Percentiles rank a stretch among this genome's conserved stretches.
These are phyloP conservation scores for Busseola fusca DNA, from an alignment of 2,888 invertebrate genomes.

Conservation along the genomic window DNA sequence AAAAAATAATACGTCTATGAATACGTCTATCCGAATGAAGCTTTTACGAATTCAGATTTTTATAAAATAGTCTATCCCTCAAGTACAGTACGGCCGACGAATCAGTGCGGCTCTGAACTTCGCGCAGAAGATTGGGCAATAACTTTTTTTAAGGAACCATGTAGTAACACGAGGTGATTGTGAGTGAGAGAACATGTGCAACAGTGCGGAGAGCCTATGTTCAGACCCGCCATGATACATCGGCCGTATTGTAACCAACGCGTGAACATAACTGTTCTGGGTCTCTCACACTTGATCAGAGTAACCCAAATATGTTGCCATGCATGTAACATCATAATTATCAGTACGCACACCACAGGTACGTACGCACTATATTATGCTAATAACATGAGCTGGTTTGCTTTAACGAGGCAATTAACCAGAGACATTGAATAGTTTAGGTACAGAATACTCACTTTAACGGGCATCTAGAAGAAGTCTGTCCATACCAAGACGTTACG, in stretches of 20 bases:
- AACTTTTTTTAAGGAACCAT: too few relatives aligned
- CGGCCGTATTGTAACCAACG: background rate
- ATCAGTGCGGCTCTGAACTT: too few relatives aligned
- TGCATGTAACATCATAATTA: constrained; percentile 51
- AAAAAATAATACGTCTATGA: too few relatives aligned
- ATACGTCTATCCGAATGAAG: too few relatives aligned
- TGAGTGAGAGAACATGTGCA: too few relatives aligned
- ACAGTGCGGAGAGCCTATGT: too few relatives aligned
- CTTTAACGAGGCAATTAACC: constrained; percentile 54
- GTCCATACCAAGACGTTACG: too few relatives aligned
- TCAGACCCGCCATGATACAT: too few relatives aligned
- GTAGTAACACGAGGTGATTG: too few relatives aligned
- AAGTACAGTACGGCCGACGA: too few relatives aligned
- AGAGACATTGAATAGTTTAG: background rate
- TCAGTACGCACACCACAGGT: constrained; percentile 19
- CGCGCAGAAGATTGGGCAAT: too few relatives aligned
- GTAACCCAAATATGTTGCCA: constrained; percentile 51
- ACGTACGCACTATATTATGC: constrained; percentile 40
- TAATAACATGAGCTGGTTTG: constrained; percentile 47
- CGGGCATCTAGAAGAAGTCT: background rate
- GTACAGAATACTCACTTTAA: constrained; percentile 12
- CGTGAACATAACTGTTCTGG: constrained; percentile 1
- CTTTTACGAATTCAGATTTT: too few relatives aligned
- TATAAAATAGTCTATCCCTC: background rate
- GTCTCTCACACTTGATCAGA: constrained; percentile 16